Base-by-base conservation (phyloP, 1,140 invertebrate genomes). In the Pogonognathellus flavescens region DNA sequence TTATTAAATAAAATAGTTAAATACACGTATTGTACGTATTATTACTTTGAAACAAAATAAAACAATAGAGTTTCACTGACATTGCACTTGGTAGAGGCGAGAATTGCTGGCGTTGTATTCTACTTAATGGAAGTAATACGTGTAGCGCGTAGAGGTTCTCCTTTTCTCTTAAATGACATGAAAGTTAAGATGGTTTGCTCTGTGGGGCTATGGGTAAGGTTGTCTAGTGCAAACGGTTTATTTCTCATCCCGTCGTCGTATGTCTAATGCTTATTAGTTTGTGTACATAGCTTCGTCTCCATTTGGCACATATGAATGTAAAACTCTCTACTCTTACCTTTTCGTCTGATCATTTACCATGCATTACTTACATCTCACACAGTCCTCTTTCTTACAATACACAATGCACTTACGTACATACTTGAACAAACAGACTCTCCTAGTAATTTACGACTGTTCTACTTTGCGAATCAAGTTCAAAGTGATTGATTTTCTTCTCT, bases 401-500 rank as follows among this genome's bases (percentile, higher is more conserved):
- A 76, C 41, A 76, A 41, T 50, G n/a, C 70, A 76, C 14, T 76
- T 31, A 76, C 49, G 31, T 76, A n/a, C 70, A 76, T 31, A 76
- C 41, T 76, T 76, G 70, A 76, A 76, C 70, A 76, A 76, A 76
- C 70, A 76, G 70, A 50, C 70, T 76, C 25, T 49, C 31, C 70
- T 50, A 76, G 80, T 76, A 76, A 76, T 76, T 76, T 76, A 76
- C 70, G 70, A 76, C 31, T 76, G 70, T 84, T 80, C 84, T 62
- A 53, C 55, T 70, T 84, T 59, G 82, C 82, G 53, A 80, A 84
- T 76, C 84, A 84, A 84, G 84, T 84, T 80, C 80, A 85, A 82
- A 62, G 62, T 85, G 84, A 82, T 81, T 81, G 84, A 81, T 85
- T 82, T 55, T 66, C 76, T 72, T 57, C 84, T 66, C 70, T 50